Evolutionary conservation across 1,140 invertebrate species (phyloP).

Genomic region (Macrocentrus cingulum): DNA sequence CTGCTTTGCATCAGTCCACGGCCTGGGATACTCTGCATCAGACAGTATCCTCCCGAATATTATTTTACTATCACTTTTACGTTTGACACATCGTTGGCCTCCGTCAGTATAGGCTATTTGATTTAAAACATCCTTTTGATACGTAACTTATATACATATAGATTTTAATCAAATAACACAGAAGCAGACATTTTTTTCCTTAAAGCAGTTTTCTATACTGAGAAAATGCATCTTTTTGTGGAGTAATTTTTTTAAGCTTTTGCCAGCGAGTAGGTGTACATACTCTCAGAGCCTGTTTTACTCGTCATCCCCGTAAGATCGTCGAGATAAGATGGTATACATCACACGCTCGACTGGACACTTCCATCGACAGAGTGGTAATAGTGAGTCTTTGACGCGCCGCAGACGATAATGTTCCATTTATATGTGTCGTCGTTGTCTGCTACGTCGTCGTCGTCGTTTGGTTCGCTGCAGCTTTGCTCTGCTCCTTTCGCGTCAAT

Average conservation of each 20-base stretch:
- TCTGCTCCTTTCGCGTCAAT: constrained; percentile 5
- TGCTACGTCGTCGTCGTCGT: neutral
- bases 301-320: constrained; percentile 11
- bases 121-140: too few relatives aligned
- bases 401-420: constrained; percentile 28
- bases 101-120: too few relatives aligned
- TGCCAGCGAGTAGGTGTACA: neutral
- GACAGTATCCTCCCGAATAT: constrained; percentile 23
- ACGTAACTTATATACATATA: too few relatives aligned
- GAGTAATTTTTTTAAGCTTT: neutral
- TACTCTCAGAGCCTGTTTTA: neutral
- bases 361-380: constrained; percentile 6
- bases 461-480: neutral
- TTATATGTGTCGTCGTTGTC: constrained; percentile 28
- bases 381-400: constrained; percentile 15
- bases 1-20: constrained; percentile 20
- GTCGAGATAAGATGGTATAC: constrained; percentile 25
- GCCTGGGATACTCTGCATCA: neutral
- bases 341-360: constrained; percentile 28
- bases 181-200: too few relatives aligned
- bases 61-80: constrained; percentile 25
- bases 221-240: too few relatives aligned
- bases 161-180: too few relatives aligned
- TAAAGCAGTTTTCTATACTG: too few relatives aligned
- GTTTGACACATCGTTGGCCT: too few relatives aligned